Base-by-base conservation (phyloP, 1,140 invertebrate genomes). In the Asbolus verrucosus region DNA sequence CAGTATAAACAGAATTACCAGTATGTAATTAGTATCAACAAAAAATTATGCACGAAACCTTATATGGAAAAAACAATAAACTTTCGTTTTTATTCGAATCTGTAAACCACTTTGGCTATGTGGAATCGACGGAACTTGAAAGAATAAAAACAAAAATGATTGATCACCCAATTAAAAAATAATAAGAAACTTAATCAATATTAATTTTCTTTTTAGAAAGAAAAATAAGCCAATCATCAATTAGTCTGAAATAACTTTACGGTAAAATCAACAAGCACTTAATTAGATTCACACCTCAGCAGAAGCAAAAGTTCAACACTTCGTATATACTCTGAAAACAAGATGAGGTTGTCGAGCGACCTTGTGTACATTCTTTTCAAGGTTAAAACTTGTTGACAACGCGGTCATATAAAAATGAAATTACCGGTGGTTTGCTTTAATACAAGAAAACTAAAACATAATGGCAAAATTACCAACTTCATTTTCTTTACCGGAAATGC, bases 291-390 rank as follows among this genome's bases (percentile, higher is more conserved):
- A 27, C 21, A 54, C 19, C 19, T 46, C n/a, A n/a, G n/a, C n/a
- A n/a, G n/a, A n/a, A n/a, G n/a, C n/a, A 1, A 4, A 19, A 46
- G 41, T 46, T 46, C 41, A 46, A 19, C 9, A 46, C 41, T 16
- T 46, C 41, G 41, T 19, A n/a, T 16, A n/a, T n/a, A n/a, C n/a
- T n/a, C n/a, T n/a, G n/a, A n/a, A 27, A 54, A 54, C 8, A 54
- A 24, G 46, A 54, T 46, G 46, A 54, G 46, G 46, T 54, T 54
- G 46, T 54, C 8, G 46, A 54, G 46, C 46, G 46, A 54, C 46
- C 46, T 54, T 54, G 46, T 54, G 21, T 54, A 54, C 46, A 54
- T 54, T 54, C 46, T 54, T 54, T 54, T 54, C 46, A 54, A 54
- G 46, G 46, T 54, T 54, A 54, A 27, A 11, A n/a, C n/a, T 16